Base-by-base conservation (phyloP, 2,888 invertebrate genomes). In the Dinocampus coccinellae region DNA sequence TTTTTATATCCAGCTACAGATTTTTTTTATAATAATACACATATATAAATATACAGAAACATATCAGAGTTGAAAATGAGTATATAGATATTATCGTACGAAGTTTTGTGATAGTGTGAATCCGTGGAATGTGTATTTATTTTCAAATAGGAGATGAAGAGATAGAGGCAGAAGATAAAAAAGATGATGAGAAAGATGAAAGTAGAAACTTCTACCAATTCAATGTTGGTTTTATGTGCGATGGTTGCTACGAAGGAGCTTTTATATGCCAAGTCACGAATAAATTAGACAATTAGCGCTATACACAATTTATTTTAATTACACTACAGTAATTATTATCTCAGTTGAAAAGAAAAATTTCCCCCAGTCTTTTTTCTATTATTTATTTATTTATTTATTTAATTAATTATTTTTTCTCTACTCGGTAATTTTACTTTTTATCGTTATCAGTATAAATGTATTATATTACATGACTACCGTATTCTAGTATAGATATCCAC, bases 261-360 rank as follows among this genome's bases (percentile, higher is more conserved):
- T 76, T n/a, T n/a, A n/a, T 66, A 75, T 62, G 72, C 72, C 68
- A 39, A 69, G 69, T 76, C 75, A 72, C 80, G 74, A 81, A 83
- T 81, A 83, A 83, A 83, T 81, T 80, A 80, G 77, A 80, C 80
- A 82, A 82, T 83, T 83, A 83, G 81, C 77, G 72, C 73, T 73
- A 73, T 74, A 70, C 78, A 70, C 78, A 79, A 82, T 81, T 83
- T 83, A 83, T 82, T 81, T 79, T 83, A 83, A 84, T 83, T 83
- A 81, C 77, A 75, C 68, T 57, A 75, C 74, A 77, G 79, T 83
- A 83, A 84, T 83, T 83, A 83, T 82, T 79, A 80, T 81, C 80
- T 79, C 78, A 77, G 81, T 78, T 82, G 79, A 79, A 79, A 79
- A 77, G 79, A 79, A 79, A 79, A 77, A 69, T 73, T 69, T 70